A percentile compares a stretch with the other conserved stretches of the same genome.
Conservation (phyloP, 2,113 vertebrate genomes). For the Calypte anna region DNA sequence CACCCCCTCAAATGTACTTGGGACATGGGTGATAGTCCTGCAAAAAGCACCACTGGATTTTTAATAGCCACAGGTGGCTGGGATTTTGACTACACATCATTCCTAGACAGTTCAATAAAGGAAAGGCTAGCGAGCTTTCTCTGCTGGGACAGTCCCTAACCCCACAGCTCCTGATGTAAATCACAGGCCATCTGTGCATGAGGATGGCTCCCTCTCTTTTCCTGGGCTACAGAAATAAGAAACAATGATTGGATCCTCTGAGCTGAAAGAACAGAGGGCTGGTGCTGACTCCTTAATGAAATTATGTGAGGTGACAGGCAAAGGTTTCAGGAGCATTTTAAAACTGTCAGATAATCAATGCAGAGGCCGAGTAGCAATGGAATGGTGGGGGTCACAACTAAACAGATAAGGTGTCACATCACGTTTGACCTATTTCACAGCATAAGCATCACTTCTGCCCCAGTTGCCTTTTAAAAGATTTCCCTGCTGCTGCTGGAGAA, state of each 20-base stretch:
- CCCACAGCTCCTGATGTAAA: conserved; percentile 20
- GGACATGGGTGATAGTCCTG: background rate
- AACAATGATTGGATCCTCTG: conserved; percentile 5
- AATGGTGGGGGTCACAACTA: background rate
- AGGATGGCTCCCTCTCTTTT: background rate
- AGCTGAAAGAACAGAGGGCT: background rate
- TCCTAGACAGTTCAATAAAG: conserved; percentile 16
- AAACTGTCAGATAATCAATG: conserved; percentile 29
- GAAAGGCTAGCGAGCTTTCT: background rate
- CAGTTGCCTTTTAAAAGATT: conserved; percentile 24
- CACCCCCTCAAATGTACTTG: background rate
- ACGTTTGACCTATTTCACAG: conserved; percentile 61
- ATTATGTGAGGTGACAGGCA: background rate
- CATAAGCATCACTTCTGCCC: conserved; percentile 60
- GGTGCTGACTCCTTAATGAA: background rate
- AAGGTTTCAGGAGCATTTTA: conserved; percentile 8
- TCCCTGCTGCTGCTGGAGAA: background rate
- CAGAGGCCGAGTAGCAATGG: background rate
- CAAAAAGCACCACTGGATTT: background rate
- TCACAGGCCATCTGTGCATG: conserved; percentile 19
- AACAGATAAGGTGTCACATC: background rate
- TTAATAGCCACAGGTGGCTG: background rate
- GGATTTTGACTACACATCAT: background rate
- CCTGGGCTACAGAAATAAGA: conserved; percentile 7
- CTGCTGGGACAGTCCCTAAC: conserved; percentile 20